Base-by-base conservation (phyloP, 2,113 vertebrate genomes). In the Mus pahari region DNA sequence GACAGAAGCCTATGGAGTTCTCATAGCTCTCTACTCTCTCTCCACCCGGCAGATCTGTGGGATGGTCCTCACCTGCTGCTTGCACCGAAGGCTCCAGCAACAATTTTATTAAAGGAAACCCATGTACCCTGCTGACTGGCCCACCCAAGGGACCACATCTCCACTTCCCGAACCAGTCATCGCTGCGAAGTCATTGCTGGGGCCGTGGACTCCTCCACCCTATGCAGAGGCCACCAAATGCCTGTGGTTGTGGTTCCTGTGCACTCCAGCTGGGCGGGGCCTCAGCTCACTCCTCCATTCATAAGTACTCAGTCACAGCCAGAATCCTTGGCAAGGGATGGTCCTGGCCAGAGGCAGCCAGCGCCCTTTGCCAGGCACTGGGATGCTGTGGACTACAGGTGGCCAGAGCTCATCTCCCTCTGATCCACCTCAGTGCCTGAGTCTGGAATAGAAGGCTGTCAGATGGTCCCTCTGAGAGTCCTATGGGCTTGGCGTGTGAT, bases 31-130 rank as follows among this genome's bases (percentile, higher is more conserved):
- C 70, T 79, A 19, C n/a, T 84, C 17, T 94, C 17, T 92, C 53
- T 93, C 90, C 64, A 11, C 94, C 60, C 3, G 64, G 12, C 96
- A 99, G 99, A 98, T 99, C 97, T 99, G 99, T 94, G 98, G 99
- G 77, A 99, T 99, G 98, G 98, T 98, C 94, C 98, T 99, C 96
- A 99, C 98, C 98, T 99, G 99, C 98, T 99, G 98, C 98, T 94
- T 99, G 90, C 98, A 99, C 97, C 98, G 92, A 96, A 98, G 98
- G 97, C 98, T 99, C 97, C 98, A 98, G 97, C 97, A 97, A 96
- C 98, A 98, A 6, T 98, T 98, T 77, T 98, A 99, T 97, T 99
- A 98, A 98, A 36, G 89, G 45, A 73, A 28, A 55, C 12, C 83
- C 0, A 1, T 7, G 0, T 48, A 16, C 45, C 45, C 42, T 53